A percentile compares a stretch with the other conserved stretches of the same genome.
Evolutionary conservation across 2,888 invertebrate species (phyloP).

Genomic region (Nipponacmea schrenckii): DNA sequence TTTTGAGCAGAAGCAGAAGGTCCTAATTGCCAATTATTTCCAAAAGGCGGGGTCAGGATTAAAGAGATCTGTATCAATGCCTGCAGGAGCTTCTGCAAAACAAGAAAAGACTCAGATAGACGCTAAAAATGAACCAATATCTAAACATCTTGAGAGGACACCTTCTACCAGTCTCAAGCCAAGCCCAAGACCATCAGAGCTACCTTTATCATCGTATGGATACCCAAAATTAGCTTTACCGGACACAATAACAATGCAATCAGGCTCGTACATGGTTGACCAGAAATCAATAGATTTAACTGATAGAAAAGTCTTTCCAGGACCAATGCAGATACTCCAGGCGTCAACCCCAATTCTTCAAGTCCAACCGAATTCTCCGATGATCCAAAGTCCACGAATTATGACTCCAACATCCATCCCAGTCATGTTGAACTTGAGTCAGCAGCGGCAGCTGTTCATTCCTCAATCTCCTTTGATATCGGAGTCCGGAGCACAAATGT

Average conservation of each 20-base stretch:
- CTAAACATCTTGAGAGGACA: background rate
- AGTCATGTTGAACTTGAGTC: background rate
- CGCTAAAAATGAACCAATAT: constrained; percentile 17
- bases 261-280: background rate
- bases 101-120: constrained; percentile 29
- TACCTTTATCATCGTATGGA: background rate
- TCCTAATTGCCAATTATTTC: constrained; percentile 25
- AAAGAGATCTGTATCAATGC: constrained; percentile 22
- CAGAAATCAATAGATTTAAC: background rate
- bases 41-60: constrained; percentile 13
- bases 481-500: background rate
- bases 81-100: constrained; percentile 15
- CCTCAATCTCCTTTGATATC: background rate
- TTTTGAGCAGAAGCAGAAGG: constrained; percentile 18
- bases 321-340: background rate
- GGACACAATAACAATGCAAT: background rate
- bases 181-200: background rate
- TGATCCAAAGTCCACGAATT: background rate
- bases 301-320: background rate
- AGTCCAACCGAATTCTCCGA: background rate
- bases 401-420: background rate
- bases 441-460: background rate
- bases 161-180: background rate
- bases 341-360: background rate
- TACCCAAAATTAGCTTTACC: background rate